Conservation (phyloP, 2,888 invertebrate species). For the Watsonalla binaria region DNA sequence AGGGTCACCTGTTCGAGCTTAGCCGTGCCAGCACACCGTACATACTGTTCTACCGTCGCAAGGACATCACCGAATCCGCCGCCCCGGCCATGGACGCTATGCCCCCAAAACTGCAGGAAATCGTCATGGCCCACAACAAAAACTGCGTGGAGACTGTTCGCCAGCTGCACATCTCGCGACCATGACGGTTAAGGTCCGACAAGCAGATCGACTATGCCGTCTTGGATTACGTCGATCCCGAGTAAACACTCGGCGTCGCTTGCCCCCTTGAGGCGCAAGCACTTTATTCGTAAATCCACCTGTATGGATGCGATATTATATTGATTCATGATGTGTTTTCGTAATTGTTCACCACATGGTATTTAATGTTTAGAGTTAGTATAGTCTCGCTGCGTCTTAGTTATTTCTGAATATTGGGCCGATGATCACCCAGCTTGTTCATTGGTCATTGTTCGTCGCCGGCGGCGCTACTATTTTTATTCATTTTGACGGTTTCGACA, state of each 20-base stretch:
- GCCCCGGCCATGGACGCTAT: slow-evolving; percentile 48
- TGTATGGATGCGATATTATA: no score
- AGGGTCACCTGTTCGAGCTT: slow-evolving; percentile 80
- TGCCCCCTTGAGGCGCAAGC: neutral
- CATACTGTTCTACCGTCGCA: slow-evolving; percentile 84
- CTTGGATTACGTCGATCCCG: slow-evolving; percentile 31
- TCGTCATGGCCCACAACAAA: slow-evolving; percentile 55
- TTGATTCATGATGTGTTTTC: no score
- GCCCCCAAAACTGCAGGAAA: slow-evolving; percentile 47
- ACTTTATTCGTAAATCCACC: neutral
- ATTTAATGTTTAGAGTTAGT: no score
- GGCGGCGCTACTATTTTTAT: no score
- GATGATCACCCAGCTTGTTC: no score
- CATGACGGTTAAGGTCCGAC: slow-evolving; percentile 54
- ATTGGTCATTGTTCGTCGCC: no score
- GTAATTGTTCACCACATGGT: no score
- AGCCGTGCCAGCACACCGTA: slow-evolving; percentile 89
- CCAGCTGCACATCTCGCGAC: slow-evolving; percentile 38
- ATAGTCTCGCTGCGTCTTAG: no score
- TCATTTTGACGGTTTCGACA: no score
- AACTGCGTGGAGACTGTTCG: slow-evolving; percentile 46
- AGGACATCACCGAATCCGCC: slow-evolving; percentile 60
- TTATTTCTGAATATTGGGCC: no score
- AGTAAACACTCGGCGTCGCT: slow-evolving; percentile 9
- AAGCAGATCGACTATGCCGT: slow-evolving; percentile 45